Conservation (phyloP, 1,140 invertebrate genomes). For the Helicoverpa zea region DNA sequence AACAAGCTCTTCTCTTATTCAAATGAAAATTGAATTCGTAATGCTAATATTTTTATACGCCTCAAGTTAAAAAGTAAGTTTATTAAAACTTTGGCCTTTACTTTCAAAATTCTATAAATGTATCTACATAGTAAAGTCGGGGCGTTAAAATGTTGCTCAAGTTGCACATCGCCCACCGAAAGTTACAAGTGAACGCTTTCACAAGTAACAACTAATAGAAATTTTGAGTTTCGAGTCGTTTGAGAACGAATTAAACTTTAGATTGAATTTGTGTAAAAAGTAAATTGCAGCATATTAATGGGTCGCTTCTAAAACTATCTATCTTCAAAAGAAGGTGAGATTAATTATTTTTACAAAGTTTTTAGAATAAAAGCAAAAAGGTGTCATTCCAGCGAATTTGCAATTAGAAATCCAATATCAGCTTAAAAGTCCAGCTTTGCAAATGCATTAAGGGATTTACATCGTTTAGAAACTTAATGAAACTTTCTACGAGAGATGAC, state of each 20-base stretch:
- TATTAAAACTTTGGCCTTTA: constrained; percentile 32
- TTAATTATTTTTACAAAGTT: constrained; percentile 16
- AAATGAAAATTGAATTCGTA: constrained; percentile 42
- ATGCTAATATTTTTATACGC: constrained; percentile 40
- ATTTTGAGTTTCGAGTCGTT: constrained; percentile 24
- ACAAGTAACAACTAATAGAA: constrained; percentile 36
- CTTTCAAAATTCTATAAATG: constrained; percentile 17
- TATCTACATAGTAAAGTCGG: constrained; percentile 22
- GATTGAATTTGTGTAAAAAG: constrained; percentile 36
- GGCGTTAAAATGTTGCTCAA: constrained; percentile 31
- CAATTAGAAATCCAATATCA: constrained; percentile 32
- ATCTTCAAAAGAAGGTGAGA: constrained; percentile 4
- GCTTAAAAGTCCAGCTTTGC: not conserved
- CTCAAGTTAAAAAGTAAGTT: constrained; percentile 34
- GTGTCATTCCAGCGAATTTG: not conserved
- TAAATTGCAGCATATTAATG: constrained; percentile 29
- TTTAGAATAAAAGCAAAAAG: constrained; percentile 14
- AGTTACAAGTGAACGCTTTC: constrained; percentile 31
- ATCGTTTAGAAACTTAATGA: not conserved
- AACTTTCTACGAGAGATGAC: not conserved
- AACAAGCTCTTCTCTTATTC: constrained; percentile 31
- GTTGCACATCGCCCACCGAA: constrained; percentile 21
- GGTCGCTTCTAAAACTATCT: constrained; percentile 12
- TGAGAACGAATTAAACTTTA: constrained; percentile 38
- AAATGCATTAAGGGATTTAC: constrained; percentile 26